Evolutionary conservation across 2,888 invertebrate genomes (phyloP), one percentile per base, ranked within the genome.

Genomic region (Pimpla rufipes): DNA sequence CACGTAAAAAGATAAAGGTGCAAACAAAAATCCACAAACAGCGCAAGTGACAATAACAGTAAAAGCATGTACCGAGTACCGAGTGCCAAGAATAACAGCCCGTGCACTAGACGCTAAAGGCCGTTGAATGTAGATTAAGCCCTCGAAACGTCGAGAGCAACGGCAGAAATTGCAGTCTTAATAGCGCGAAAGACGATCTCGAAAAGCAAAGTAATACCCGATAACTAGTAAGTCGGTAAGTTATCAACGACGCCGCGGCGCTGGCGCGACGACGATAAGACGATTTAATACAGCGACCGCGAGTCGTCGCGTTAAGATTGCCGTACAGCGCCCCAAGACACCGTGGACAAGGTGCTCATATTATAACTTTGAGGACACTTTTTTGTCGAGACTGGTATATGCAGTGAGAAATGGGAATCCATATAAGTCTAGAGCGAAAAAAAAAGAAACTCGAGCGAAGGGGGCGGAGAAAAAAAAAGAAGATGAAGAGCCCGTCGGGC

Each of bases 161-260:
- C 11, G 52, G 29, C 47, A 57, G 55, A 29, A 62, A 42, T 64
- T 29, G 50, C 55, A 59, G 62, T 59, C 62, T 81, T 81, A 78
- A 78, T 78, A 73, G 81, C 52, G 77, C 73, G 77, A 81, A 77
- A 81, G 68, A 73, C 77, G 81, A 81, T 81, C 50, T 47, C 18
- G 8, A 67, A 66, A 57, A 59, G 21, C 37, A 67, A 64, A 71
- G n/a, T 35, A 68, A 35, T 11, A 68, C 35, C 35, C n/a, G 35
- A 35, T 35, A 59, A n/a, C 57, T 35, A 35, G 57, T 35, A 59
- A 59, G 57, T 35, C 35, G 35, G 13, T 59, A 59, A 59, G 55
- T 55, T 55, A 73, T 73, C 67, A 70, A 76, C 75, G 76, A 57
- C 42, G 40, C 40, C 29, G n/a, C 68, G 23, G 59, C 11, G 16